Percentiles rank a stretch among this genome's conserved stretches.
phyloP scores from a whole-genome alignment of 2,888 invertebrate species.

The Pheosia gnoma region DNA sequence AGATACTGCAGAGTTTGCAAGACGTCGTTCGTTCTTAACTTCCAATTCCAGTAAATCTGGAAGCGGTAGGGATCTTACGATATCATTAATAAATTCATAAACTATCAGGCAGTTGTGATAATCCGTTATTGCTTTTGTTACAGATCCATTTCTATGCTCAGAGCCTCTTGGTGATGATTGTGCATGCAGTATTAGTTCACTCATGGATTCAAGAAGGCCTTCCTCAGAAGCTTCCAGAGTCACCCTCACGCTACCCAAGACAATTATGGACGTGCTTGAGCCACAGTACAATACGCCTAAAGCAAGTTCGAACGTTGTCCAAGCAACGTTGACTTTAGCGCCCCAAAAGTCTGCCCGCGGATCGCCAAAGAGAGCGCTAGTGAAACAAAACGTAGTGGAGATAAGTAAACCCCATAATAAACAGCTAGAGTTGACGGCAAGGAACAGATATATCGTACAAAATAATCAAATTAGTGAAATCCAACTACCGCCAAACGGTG shows the following conservation, averaged over 20 bases:
- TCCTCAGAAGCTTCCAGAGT: conserved; percentile 84
- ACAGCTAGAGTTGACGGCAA: conserved; percentile 76
- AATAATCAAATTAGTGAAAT: conserved; percentile 82
- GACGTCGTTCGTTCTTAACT: conserved; percentile 85
- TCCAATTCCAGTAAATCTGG: conserved; percentile 83
- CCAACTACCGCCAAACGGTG: conserved; percentile 73
- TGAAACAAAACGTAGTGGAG: conserved; percentile 76
- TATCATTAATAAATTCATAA: background rate
- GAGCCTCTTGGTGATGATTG: conserved; percentile 85
- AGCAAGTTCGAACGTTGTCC: conserved; percentile 79
- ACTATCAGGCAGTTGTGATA: conserved; percentile 8
- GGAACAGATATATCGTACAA: conserved; percentile 80
- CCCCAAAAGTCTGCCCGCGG: conserved; percentile 81
- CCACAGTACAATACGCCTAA: conserved; percentile 83
- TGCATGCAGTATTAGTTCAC: conserved; percentile 86
- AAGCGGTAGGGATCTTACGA: conserved; percentile 79
- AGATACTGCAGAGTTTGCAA: conserved; percentile 88
- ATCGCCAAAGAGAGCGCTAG: conserved; percentile 75
- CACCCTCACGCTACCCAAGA: conserved; percentile 80
- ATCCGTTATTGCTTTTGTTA: conserved; percentile 34
- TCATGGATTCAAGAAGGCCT: conserved; percentile 85
- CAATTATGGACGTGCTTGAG: conserved; percentile 81
- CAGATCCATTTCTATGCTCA: conserved; percentile 84
- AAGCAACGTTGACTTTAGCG: conserved; percentile 86
- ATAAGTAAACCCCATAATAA: conserved; percentile 71